Evolutionary conservation across 2,888 invertebrate species (phyloP), one percentile per base, ranked within the genome.

Genomic region (Periphyllus acericola): DNA sequence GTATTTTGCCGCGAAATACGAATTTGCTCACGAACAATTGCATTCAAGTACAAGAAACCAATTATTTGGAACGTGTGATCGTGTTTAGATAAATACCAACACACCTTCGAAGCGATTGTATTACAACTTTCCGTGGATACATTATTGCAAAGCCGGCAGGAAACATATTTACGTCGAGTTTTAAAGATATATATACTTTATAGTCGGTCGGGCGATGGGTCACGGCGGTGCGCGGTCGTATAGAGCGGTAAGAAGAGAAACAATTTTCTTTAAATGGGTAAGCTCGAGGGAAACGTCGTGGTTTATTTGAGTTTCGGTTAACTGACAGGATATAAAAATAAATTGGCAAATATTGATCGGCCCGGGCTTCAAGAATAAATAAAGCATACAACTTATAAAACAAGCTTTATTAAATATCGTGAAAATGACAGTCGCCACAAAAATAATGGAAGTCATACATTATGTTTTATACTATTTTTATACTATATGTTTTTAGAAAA

Each of bases 301-400:
- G 83, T 36, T 83, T 75, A 83, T 83, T 83, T 29, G 83, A 60
- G 60, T 75, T 75, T 83, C 17, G 83, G 55, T 55, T 66, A 60
- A 66, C 60, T 83, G 83, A 83, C 83, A 60, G 83, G 60, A 75
- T 83, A 83, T 83, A 75, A 83, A 83, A 83, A 75, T 83, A 83
- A 83, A 83, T 83, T 83, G 83, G 60, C 74, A 83, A 83, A 83
- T 83, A 83, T 83, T 75, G 83, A 83, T 83, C 83, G 74, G 40
- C 29, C 60, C 36, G 40, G 19, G 29, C 36, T 83, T 60, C 14
- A 21, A 60, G 19, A 75, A 75, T 83, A 83, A 83, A 83, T 72
- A 83, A 75, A 60, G 55, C 60, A 29, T 83, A 83, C 9, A 83
- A 60, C 29, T 9, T 60, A 11, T 36, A 74, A n/a, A 83, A 83